Evolutionary conservation across 2,888 invertebrate genomes (phyloP).

Genomic region (Eugnorisma glareosa): DNA sequence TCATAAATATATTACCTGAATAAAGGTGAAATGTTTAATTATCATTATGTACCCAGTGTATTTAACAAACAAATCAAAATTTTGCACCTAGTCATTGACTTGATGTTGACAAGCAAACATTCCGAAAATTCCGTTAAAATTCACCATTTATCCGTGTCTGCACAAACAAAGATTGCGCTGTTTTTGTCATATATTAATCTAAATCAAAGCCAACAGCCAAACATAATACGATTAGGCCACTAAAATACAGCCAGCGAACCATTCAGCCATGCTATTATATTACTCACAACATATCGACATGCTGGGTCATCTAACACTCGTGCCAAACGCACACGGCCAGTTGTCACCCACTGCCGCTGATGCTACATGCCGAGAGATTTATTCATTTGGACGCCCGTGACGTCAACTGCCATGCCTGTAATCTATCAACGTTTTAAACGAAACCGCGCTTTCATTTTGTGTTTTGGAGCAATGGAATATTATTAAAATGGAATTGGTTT

Average conservation of each 20-base stretch:
- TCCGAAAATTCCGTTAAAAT: constrained; percentile 18
- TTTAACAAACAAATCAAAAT: not conserved
- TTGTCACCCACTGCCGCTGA: constrained; percentile 76
- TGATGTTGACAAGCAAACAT: not conserved
- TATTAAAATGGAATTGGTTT: constrained; percentile 41
- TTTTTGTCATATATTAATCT: constrained; percentile 58
- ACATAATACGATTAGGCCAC: constrained; percentile 60
- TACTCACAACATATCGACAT: constrained; percentile 59
- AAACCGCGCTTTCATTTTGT: constrained; percentile 61
- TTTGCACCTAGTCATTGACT: not conserved
- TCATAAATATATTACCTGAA: not conserved
- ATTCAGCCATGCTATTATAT: constrained; percentile 61
- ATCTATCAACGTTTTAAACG: constrained; percentile 69
- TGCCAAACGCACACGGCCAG: constrained; percentile 77
- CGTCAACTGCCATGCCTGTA: constrained; percentile 64
- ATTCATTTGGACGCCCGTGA: constrained; percentile 74
- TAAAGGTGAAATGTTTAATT: not conserved
- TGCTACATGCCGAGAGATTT: constrained; percentile 77
- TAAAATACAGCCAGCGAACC: constrained; percentile 59
- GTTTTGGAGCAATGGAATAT: constrained; percentile 17
- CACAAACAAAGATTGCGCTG: constrained; percentile 44
- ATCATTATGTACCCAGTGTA: too few species aligned
- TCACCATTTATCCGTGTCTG: constrained; percentile 1
- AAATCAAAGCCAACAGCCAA: constrained; percentile 51
- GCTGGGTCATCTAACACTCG: constrained; percentile 76